Percentiles rank a stretch among this genome's conserved stretches.
phyloP scores from a whole-genome alignment of 2,888 invertebrate species.

The Watsonalla cultraria region DNA sequence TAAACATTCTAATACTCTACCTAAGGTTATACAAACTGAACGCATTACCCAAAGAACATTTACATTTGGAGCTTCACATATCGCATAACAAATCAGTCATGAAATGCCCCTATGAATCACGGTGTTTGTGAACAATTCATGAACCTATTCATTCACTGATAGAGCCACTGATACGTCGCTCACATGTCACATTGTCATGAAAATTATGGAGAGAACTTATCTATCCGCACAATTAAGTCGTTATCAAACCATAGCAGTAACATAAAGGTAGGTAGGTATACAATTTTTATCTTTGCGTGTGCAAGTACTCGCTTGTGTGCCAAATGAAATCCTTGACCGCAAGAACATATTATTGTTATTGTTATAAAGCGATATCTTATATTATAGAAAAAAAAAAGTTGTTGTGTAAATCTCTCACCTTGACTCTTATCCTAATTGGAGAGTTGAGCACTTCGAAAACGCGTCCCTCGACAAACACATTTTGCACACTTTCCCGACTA shows the following conservation, averaged over 20 bases:
- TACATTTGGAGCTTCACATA: neutral
- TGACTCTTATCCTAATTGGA: conserved; percentile 69
- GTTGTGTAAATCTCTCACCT: conserved; percentile 46
- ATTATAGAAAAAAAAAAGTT: neutral
- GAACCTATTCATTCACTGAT: neutral
- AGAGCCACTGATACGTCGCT: neutral
- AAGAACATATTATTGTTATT: neutral
- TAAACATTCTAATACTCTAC: neutral
- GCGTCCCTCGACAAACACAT: conserved; percentile 91
- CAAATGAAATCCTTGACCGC: neutral
- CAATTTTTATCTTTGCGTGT: neutral
- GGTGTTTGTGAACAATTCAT: neutral
- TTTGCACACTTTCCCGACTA: conserved; percentile 79
- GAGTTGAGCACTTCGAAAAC: conserved; percentile 79
- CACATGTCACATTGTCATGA: neutral
- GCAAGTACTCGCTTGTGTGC: neutral
- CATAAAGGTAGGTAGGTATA: neutral
- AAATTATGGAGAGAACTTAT: neutral
- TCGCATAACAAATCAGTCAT: neutral
- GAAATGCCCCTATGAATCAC: neutral
- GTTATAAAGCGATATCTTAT: neutral
- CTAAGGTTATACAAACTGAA: neutral
- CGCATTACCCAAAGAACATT: neutral
- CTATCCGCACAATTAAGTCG: neutral
- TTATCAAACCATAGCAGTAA: neutral